These are phyloP conservation scores for Melanotaenia pygmaea DNA, from an alignment of 2,797 vertebrate species.

Conservation along the genomic window DNA sequence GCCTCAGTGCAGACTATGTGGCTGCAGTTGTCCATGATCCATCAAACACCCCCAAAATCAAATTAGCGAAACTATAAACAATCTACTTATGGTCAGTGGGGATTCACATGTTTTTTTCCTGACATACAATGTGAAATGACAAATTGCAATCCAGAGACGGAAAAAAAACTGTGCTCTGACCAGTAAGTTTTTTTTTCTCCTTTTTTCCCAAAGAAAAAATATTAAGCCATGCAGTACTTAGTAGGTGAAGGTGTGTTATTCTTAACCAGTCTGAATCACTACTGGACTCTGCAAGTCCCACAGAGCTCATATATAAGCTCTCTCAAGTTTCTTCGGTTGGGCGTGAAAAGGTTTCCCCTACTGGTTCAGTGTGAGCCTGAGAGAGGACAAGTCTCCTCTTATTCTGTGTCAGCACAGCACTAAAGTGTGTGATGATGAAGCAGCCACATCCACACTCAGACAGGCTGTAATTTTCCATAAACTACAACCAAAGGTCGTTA, in stretches of 20 bases:
- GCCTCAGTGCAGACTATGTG: constrained; percentile 65
- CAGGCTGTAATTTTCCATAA: constrained; percentile 31
- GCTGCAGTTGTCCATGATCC: constrained; percentile 57
- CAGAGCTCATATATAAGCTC: constrained; percentile 83
- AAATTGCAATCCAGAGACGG: constrained; percentile 75
- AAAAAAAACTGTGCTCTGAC: constrained; percentile 76
- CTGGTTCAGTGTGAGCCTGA: constrained; percentile 74
- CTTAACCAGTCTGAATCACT: constrained; percentile 80
- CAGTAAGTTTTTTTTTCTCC: constrained; percentile 50
- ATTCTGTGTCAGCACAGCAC: constrained; percentile 61
- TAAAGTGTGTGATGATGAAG: constrained; percentile 47
- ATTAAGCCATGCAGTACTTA: constrained; percentile 83
- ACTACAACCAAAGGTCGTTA: constrained; percentile 18
- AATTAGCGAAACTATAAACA: constrained; percentile 80
- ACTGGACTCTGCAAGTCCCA: constrained; percentile 78
- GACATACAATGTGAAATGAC: constrained; percentile 74
- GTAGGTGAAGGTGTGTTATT: constrained; percentile 84
- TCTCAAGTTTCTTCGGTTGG: constrained; percentile 77
- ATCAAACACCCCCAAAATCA: constrained; percentile 72
- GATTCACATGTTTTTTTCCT: constrained; percentile 62
- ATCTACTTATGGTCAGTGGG: constrained; percentile 74
- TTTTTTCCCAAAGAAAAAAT: constrained; percentile 75
- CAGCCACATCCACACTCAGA: constrained; percentile 36
- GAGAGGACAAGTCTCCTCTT: constrained; percentile 79
- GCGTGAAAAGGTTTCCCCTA: constrained; percentile 82